Percentiles rank a stretch among this genome's conserved stretches.
These are phyloP conservation scores for Xestia ashworthii DNA, from an alignment of 2,888 invertebrate species.

Conservation along the genomic window DNA sequence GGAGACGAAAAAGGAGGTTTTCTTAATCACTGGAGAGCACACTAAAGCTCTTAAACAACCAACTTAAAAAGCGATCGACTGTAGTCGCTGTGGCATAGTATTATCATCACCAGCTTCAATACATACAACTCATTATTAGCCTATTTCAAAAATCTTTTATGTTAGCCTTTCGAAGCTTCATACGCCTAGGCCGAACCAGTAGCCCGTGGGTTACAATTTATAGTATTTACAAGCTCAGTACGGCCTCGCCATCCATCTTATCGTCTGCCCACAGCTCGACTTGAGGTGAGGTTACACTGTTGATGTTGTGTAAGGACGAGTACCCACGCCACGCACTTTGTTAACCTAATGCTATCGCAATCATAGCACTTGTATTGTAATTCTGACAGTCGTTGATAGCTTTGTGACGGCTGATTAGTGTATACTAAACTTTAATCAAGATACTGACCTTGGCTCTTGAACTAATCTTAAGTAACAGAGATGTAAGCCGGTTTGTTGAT, in stretches of 20 bases:
- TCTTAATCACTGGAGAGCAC: background rate
- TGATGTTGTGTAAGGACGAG: conserved; percentile 54
- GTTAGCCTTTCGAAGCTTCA: background rate
- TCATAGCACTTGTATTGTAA: conserved; percentile 61
- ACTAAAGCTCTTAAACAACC: too few species aligned
- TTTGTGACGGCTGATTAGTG: conserved; percentile 9
- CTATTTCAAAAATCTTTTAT: background rate
- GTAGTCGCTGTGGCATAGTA: background rate
- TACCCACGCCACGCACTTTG: conserved; percentile 46
- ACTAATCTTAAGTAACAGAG: background rate
- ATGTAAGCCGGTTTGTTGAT: background rate
- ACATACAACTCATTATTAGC: background rate
- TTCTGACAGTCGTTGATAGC: conserved; percentile 25
- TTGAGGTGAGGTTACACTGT: conserved; percentile 32
- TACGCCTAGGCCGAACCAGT: background rate
- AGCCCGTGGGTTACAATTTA: conserved; percentile 30
- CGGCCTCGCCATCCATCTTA: conserved; percentile 46
- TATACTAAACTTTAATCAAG: background rate
- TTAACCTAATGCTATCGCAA: conserved; percentile 48
- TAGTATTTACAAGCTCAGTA: conserved; percentile 42
- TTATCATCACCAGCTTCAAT: background rate
- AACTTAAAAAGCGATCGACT: background rate
- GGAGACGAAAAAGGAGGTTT: background rate
- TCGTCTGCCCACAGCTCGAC: conserved; percentile 52
- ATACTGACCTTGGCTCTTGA: background rate